Evolutionary conservation across 2,113 vertebrate genomes (phyloP).

Genomic region (Ptyas mucosa): DNA sequence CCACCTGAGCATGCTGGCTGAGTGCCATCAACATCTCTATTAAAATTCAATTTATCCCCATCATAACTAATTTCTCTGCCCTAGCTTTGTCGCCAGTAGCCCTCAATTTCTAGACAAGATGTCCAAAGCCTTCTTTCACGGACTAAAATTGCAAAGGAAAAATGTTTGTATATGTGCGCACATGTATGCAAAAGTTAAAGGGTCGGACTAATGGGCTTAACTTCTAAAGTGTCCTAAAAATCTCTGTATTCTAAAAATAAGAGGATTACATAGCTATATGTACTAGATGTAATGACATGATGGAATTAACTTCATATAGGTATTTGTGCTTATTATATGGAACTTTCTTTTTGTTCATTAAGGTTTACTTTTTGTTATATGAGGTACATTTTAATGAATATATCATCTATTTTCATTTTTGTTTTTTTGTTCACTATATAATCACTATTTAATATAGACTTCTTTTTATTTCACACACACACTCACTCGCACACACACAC

Average conservation of each 20-base stretch:
- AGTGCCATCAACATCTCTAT: conserved; percentile 72
- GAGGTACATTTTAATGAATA: background rate
- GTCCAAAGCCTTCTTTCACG: background rate
- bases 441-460: background rate
- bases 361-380: background rate
- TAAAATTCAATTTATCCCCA: conserved; percentile 77
- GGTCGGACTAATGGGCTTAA: rapidly evolving
- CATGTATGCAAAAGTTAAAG: background rate
- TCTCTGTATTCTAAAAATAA: background rate
- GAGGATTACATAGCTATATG: background rate
- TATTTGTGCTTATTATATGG: background rate
- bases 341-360: background rate
- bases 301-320: background rate
- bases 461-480: background rate
- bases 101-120: conserved; percentile 50
- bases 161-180: background rate
- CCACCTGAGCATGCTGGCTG: conserved; percentile 71
- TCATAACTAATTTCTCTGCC: conserved; percentile 65
- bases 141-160: background rate
- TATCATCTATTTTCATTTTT: background rate
- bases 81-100: conserved; percentile 48
- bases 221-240: background rate
- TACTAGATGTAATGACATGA: background rate
- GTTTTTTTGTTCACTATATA: background rate
- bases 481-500: too few relatives aligned